Base-by-base conservation (phyloP, 2,888 invertebrate species). In the Smittia sp. region DNA sequence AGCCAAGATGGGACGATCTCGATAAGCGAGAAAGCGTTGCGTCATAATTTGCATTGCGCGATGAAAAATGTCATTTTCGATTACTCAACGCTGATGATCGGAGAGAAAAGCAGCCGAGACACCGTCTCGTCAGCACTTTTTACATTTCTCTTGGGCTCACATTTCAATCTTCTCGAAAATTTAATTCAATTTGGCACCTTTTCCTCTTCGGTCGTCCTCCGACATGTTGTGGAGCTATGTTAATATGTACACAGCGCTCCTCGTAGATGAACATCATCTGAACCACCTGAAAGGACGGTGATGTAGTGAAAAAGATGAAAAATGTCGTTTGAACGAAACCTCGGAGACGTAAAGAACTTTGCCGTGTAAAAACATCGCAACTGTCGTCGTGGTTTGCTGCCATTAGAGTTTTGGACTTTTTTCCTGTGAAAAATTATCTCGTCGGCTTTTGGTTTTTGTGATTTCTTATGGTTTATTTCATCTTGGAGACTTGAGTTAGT, bases 131-230 rank as follows among this genome's bases (percentile, higher is more conserved):
- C 46, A 46, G 32, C 32, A 32, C 32, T 32, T 32, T 32, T 32
- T 32, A 6, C 46, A 46, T 46, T 20, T 58, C 22, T 20, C 20
- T 20, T 4, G 58, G 22, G 22, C 20, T 38, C 32, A 41, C 38
- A 67, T 67, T 67, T 67, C 67, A 67, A 67, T 39, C 27, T 15
- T 22, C 39, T 67, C 39, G 20, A 52, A 52, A 68, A 69, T 69
- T 52, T 69, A 69, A 69, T 69, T 69, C 68, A 69, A 69, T 69
- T 69, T 69, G 11, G 13, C 27, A 20, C 39, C 3, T 20, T 18
- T 20, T 67, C 20, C 7, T 18, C 32, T 22, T 9, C 22, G 67
- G 20, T 25, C n/a, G 11, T 67, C 38, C 67, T 22, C 39, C 25
- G n/a, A 67, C 41, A 67, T 32, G 15, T 52, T 52, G 52, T 52